These are phyloP conservation scores for Halcyon malimbica DNA, from an alignment of 2,113 vertebrate species.

Conservation along the genomic window DNA sequence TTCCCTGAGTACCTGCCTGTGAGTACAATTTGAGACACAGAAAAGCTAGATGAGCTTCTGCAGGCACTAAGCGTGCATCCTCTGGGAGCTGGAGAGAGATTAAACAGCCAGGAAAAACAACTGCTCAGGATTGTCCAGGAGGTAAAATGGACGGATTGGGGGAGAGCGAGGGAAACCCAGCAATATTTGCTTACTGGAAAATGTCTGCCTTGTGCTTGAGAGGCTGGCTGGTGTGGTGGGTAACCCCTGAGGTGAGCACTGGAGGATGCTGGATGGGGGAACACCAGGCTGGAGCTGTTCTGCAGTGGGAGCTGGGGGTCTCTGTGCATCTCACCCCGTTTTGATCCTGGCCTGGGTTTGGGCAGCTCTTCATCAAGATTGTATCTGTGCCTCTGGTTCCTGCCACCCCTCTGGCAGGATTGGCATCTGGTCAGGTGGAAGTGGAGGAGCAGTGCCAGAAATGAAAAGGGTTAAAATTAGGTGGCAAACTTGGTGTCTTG, in stretches of 20 bases:
- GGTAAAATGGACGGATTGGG: not conserved
- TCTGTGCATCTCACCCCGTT: rapidly evolving
- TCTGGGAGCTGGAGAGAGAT: not conserved
- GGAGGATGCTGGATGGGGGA: not conserved
- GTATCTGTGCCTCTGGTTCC: not conserved
- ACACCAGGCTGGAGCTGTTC: not conserved
- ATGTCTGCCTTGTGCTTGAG: not conserved
- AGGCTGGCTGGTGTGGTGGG: not conserved
- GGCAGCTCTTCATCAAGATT: not conserved
- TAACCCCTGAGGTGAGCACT: rapidly evolving
- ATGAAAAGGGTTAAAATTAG: not conserved
- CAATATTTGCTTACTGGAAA: not conserved
- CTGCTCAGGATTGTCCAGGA: not conserved
- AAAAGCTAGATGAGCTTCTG: conserved; percentile 1
- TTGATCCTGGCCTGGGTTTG: not conserved
- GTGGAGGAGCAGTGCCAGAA: not conserved
- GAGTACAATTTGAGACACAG: conserved; percentile 29
- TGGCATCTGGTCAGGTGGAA: not conserved
- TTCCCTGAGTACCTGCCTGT: not conserved
- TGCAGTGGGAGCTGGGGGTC: not conserved
- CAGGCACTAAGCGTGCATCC: not conserved
- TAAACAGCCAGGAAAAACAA: not conserved
- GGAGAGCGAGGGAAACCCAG: not conserved
- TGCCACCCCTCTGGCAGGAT: not conserved
- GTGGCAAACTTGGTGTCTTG: not conserved